phyloP scores from a whole-genome alignment of 2,797 vertebrate species.

The Pantherophis alleghaniensis region DNA sequence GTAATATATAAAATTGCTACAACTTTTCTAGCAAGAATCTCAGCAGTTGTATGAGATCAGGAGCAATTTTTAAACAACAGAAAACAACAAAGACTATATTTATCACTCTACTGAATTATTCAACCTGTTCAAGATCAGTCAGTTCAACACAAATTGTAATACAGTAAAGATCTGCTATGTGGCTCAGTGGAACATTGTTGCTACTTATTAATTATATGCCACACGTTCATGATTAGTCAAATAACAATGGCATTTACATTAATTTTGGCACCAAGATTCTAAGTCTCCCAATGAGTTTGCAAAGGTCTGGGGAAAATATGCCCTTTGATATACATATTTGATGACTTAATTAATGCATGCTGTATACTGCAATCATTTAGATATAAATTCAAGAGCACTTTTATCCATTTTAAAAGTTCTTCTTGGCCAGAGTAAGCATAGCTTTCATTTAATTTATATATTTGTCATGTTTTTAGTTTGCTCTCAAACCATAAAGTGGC shows the following conservation, averaged over 20 bases:
- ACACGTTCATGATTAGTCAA: conserved; percentile 10
- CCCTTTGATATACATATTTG: conserved; percentile 19
- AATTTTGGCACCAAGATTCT: conserved; percentile 16
- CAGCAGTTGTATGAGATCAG: background rate
- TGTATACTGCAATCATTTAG: background rate
- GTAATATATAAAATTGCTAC: background rate
- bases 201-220: conserved; percentile 26
- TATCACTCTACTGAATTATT: conserved; percentile 15
- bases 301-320: conserved; percentile 23
- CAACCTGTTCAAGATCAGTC: conserved; percentile 2
- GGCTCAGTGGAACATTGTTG: background rate
- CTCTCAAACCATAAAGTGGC: background rate
- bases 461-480: background rate
- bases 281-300: background rate
- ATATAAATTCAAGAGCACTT: background rate
- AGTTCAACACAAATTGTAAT: conserved; percentile 22
- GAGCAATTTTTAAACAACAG: conserved; percentile 19
- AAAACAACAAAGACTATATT: background rate
- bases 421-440: background rate
- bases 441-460: background rate
- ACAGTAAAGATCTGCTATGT: background rate
- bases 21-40: background rate
- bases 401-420: background rate
- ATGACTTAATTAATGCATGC: conserved; percentile 16
- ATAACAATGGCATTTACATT: conserved; percentile 24